These are phyloP conservation scores for Palythoa grandis DNA, from an alignment of 92 coral and sea anemone species.

Conservation along the genomic window DNA sequence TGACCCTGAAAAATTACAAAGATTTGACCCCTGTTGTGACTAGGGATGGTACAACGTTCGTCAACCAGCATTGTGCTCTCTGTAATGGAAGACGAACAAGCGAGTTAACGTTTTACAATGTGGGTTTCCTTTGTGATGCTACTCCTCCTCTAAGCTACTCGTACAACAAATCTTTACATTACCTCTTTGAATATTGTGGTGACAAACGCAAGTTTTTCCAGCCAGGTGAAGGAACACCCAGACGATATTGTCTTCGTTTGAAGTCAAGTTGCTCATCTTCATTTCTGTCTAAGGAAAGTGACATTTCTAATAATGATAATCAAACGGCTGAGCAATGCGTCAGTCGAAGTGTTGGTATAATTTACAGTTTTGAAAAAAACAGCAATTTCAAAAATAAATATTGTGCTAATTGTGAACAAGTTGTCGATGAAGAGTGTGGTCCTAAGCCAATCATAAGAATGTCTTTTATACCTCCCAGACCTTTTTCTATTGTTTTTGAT, in stretches of 20 bases:
- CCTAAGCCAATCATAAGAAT: neutral
- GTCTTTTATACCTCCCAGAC: neutral
- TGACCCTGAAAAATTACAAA: neutral
- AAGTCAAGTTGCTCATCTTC: neutral
- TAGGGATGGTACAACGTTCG: conserved; percentile 4
- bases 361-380: neutral
- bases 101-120: conserved; percentile 10
- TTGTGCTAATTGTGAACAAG: neutral
- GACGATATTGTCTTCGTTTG: neutral
- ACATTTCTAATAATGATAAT: neutral
- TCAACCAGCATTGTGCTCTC: conserved; percentile 12
- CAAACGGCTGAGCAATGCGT: neutral
- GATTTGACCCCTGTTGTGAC: conserved; percentile 8
- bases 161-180: neutral
- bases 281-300: neutral
- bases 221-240: neutral
- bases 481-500: conserved; percentile 11
- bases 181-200: conserved; percentile 7
- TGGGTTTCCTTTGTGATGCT: conserved; percentile 16
- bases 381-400: neutral
- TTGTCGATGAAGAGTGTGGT: conserved; percentile 2
- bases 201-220: neutral
- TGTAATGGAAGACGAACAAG: neutral
- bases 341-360: neutral
- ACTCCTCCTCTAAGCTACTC: neutral